These are phyloP conservation scores for Anadara kagoshimensis DNA, from an alignment of 1,140 invertebrate genomes.

Conservation along the genomic window DNA sequence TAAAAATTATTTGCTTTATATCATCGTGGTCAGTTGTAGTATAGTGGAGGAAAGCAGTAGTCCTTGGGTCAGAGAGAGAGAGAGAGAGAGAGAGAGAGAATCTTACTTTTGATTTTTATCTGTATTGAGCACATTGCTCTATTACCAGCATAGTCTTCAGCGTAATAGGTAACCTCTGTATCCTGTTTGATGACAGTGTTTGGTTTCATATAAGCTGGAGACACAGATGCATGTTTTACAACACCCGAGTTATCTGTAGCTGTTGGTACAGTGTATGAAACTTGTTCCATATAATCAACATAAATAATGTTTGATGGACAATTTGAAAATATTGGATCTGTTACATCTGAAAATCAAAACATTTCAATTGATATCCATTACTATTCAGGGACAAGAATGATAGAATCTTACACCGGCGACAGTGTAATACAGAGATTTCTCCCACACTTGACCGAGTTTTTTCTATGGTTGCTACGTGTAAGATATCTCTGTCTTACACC, in stretches of 20 bases:
- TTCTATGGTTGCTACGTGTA: no score
- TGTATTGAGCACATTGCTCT: slow-evolving; percentile 18
- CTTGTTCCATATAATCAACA: slow-evolving; percentile 9
- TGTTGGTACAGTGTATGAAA: neutral
- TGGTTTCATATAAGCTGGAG: neutral
- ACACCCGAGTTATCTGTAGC: slow-evolving; percentile 16
- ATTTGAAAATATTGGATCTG: slow-evolving; percentile 10
- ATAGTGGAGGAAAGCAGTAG: no score
- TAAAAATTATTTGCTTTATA: no score
- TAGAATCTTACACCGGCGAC: no score
- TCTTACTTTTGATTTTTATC: slow-evolving; percentile 27
- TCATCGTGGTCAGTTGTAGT: no score
- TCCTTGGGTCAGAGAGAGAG: no score
- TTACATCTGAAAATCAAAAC: slow-evolving; percentile 13
- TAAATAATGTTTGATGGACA: slow-evolving; percentile 11
- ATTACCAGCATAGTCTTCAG: slow-evolving; percentile 27
- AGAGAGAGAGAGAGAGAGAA: no score
- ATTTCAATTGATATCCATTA: no score
- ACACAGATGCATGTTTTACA: slow-evolving; percentile 1
- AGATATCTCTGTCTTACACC: no score
- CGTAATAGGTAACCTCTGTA: slow-evolving; percentile 13
- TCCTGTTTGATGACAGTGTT: slow-evolving; percentile 2
- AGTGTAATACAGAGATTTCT: no score
- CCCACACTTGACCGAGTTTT: no score
- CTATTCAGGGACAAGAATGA: no score